Conservation (phyloP, 2,797 vertebrate genomes). For the Mionectes olivaceus region DNA sequence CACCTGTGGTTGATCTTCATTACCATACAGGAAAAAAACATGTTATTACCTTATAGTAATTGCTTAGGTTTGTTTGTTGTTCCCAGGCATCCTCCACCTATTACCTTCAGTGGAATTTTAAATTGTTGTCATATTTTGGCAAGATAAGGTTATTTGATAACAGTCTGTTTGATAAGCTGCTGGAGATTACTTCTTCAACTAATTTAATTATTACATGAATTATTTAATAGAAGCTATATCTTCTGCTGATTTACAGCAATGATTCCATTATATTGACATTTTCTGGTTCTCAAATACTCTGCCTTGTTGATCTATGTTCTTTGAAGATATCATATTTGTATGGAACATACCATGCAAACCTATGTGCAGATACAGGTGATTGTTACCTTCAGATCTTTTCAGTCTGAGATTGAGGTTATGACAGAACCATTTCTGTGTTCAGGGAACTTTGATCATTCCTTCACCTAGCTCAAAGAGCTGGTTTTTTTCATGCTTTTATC, state of each 20-base stretch:
- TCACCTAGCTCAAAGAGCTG: slow-evolving; percentile 17
- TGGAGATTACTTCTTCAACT: background rate
- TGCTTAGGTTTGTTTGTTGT: no score
- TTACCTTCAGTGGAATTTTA: background rate
- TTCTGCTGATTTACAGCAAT: background rate
- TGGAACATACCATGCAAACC: background rate
- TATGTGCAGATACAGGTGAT: background rate
- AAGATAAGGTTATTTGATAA: background rate
- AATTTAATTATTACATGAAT: slow-evolving; percentile 9
- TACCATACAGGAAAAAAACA: background rate
- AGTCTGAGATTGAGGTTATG: slow-evolving; percentile 19
- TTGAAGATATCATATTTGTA: background rate
- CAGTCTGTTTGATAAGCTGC: background rate
- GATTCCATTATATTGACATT: background rate
- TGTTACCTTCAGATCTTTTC: slow-evolving; percentile 51
- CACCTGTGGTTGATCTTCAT: background rate
- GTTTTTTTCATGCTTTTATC: slow-evolving; percentile 29
- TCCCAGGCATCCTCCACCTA: background rate
- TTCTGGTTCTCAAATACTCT: background rate
- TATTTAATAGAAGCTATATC: slow-evolving; percentile 13
- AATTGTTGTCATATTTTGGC: slow-evolving; percentile 1
- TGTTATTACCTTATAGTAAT: background rate
- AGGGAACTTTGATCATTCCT: slow-evolving; percentile 61
- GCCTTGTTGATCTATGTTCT: background rate
- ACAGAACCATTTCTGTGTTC: slow-evolving; percentile 43